Conservation (phyloP, 2,797 vertebrate species). For the Microtus agrestis region DNA sequence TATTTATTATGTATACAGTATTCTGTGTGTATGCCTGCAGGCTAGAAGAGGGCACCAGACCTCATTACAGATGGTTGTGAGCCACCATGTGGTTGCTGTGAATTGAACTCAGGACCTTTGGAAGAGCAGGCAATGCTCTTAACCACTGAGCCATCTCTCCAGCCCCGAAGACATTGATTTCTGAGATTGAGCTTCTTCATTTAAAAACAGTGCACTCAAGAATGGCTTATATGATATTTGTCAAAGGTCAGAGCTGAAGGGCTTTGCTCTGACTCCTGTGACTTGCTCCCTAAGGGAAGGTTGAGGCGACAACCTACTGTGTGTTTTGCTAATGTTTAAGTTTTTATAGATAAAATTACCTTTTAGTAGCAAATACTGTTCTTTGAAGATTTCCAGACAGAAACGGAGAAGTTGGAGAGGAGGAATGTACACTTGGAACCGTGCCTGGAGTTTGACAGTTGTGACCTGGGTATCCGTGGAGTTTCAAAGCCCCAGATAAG, state of each 20-base stretch:
- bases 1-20: too few relatives aligned
- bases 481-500: conserved; percentile 12
- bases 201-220: background rate
- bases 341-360: background rate
- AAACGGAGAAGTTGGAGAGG: background rate
- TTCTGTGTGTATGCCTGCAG: too few relatives aligned
- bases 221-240: background rate
- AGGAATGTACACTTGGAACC: background rate
- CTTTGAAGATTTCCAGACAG: background rate
- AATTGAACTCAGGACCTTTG: too few relatives aligned
- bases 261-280: background rate
- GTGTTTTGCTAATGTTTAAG: background rate
- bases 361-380: background rate
- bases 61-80: too few relatives aligned
- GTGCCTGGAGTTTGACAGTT: background rate
- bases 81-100: too few relatives aligned
- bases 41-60: too few relatives aligned
- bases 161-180: background rate
- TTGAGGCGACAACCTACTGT: background rate
- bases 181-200: background rate
- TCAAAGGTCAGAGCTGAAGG: background rate
- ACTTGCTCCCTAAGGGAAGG: conserved; percentile 10
- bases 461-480: background rate
- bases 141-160: too few relatives aligned
- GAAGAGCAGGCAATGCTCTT: too few relatives aligned